Percentiles rank a stretch among this genome's conserved stretches.
These are phyloP conservation scores for Dromius quadrimaculatus DNA, from an alignment of 2,888 invertebrate genomes.

Conservation along the genomic window DNA sequence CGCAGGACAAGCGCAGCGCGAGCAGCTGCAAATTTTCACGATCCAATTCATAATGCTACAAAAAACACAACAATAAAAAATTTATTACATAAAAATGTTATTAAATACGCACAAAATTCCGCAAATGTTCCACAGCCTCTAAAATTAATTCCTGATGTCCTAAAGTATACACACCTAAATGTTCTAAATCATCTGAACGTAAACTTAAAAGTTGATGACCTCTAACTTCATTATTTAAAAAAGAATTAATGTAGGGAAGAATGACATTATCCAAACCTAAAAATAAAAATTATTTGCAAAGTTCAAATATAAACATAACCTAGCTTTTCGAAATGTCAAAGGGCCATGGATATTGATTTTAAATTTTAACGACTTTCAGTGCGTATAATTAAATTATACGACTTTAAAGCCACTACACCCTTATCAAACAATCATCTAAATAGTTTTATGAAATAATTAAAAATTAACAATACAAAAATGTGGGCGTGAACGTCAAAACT, in stretches of 20 bases:
- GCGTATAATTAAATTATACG: constrained; percentile 35
- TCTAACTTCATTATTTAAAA: constrained; percentile 84
- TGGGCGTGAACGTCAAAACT: constrained; percentile 50
- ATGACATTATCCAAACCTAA: constrained; percentile 84
- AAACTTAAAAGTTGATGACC: constrained; percentile 87
- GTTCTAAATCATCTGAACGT: constrained; percentile 89
- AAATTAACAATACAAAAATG: constrained; percentile 42
- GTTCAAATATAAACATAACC: constrained; percentile 53
- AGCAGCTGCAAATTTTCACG: constrained; percentile 92
- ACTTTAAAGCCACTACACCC: neutral
- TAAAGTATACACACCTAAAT: constrained; percentile 85
- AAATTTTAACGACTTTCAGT: constrained; percentile 23
- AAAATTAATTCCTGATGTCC: constrained; percentile 95
- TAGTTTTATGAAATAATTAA: constrained; percentile 16
- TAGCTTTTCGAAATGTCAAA: constrained; percentile 46
- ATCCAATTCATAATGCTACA: constrained; percentile 89
- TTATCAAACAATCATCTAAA: constrained; percentile 5
- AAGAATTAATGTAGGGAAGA: constrained; percentile 82
- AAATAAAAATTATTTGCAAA: constrained; percentile 58
- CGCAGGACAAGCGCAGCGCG: constrained; percentile 86
- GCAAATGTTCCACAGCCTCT: constrained; percentile 90
- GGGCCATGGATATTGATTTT: constrained; percentile 50
- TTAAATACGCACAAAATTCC: constrained; percentile 81
- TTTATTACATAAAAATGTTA: constrained; percentile 19
- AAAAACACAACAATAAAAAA: constrained; percentile 55